Conservation (phyloP, 2,113 vertebrate genomes). For the Axis porcinus region DNA sequence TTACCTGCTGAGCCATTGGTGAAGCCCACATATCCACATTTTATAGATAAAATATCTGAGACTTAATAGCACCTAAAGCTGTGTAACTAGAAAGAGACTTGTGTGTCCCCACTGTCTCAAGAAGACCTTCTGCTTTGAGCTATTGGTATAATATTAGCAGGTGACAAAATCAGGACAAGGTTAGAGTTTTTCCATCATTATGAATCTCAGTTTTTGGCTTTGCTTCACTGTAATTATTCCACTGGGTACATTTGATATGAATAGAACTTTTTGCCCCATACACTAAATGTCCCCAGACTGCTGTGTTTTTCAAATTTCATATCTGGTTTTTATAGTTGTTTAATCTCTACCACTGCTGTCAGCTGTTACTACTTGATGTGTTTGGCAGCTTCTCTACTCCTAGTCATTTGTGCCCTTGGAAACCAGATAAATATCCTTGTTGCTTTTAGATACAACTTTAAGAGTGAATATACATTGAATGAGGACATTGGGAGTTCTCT, state of each 20-base stretch:
- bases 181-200: not conserved
- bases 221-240: conserved; percentile 25
- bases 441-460: conserved; percentile 25
- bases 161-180: conserved; percentile 19
- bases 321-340: conserved; percentile 51
- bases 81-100: not conserved
- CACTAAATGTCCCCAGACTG: conserved; percentile 15
- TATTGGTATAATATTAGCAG: not conserved
- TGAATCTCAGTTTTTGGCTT: not conserved
- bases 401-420: conserved; percentile 38
- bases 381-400: conserved; percentile 5
- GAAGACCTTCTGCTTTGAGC: not conserved
- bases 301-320: conserved; percentile 41
- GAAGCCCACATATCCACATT: not conserved
- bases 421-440: conserved; percentile 46
- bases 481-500: not conserved
- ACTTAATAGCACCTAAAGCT: not conserved
- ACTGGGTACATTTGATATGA: not conserved
- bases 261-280: not conserved
- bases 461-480: not conserved
- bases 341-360: conserved; percentile 45
- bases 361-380: conserved; percentile 55
- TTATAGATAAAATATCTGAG: not conserved
- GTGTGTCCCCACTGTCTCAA: not conserved
- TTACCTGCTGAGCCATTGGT: not conserved